Percentiles rank a stretch among this genome's conserved stretches.
phyloP scores from a whole-genome alignment of 1,140 invertebrate species.

The Drosophila sulfurigaster region DNA sequence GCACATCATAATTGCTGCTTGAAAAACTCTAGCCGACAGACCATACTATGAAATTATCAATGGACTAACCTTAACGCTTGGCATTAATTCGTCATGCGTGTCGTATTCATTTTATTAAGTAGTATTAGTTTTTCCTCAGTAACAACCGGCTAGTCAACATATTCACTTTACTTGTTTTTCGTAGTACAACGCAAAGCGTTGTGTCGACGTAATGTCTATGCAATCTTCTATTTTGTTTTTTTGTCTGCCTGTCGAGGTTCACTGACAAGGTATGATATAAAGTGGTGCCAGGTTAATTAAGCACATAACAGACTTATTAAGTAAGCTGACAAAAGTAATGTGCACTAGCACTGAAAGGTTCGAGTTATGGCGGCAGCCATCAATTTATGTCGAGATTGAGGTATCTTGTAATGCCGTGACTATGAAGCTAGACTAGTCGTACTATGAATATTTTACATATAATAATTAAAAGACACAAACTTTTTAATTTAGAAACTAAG shows the following conservation, averaged over 20 bases:
- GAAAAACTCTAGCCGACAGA: slow-evolving; percentile 8
- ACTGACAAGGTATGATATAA: slow-evolving; percentile 10
- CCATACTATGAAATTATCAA: slow-evolving; percentile 6
- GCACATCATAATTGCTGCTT: neutral
- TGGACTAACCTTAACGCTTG: slow-evolving; percentile 16
- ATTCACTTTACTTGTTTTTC: slow-evolving; percentile 13
- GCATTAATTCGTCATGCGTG: slow-evolving; percentile 49
- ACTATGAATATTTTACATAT: no score
- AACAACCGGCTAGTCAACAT: slow-evolving; percentile 20
- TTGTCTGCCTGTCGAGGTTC: slow-evolving; percentile 18
- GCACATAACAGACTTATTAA: neutral
- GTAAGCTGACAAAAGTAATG: slow-evolving; percentile 32
- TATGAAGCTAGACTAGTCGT: neutral
- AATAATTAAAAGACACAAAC: no score
- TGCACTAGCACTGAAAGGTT: slow-evolving; percentile 16
- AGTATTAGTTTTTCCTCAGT: slow-evolving; percentile 20
- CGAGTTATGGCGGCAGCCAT: slow-evolving; percentile 10
- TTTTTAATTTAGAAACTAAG: neutral
- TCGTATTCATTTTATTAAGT: slow-evolving; percentile 26
- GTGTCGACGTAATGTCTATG: slow-evolving; percentile 34
- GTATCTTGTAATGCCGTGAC: slow-evolving; percentile 9
- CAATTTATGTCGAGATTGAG: neutral
- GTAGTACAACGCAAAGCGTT: slow-evolving; percentile 39
- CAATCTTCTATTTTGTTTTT: slow-evolving; percentile 23
- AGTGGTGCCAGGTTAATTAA: slow-evolving; percentile 6